Percentiles rank a stretch among this genome's conserved stretches.
Conservation (phyloP, 2,797 vertebrate genomes). For the Lutjanus argentimaculatus region DNA sequence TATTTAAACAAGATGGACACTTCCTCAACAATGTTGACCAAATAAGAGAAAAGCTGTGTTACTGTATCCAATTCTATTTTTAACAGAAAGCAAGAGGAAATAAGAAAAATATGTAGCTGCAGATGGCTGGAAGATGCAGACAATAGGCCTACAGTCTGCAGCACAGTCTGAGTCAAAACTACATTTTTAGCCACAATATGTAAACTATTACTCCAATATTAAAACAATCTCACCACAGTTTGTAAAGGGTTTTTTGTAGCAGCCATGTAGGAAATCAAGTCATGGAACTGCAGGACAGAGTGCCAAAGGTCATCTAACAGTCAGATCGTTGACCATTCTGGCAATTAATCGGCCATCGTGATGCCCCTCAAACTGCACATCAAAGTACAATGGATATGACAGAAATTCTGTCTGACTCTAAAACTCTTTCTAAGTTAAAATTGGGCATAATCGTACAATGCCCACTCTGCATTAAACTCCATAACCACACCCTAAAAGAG, state of each 20-base stretch:
- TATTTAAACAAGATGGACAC: background rate
- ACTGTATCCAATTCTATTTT: background rate
- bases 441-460: no score
- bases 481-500: no score
- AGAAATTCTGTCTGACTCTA: background rate
- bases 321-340: no score
- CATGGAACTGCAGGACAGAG: background rate
- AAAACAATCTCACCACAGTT: background rate
- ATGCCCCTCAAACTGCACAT: background rate
- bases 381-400: background rate
- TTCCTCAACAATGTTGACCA: background rate
- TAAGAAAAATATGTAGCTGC: background rate
- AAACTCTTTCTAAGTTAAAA: background rate
- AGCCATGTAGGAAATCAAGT: background rate
- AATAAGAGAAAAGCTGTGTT: background rate
- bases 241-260: background rate
- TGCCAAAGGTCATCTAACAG: background rate
- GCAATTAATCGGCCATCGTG: background rate
- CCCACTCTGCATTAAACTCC: no score
- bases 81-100: background rate
- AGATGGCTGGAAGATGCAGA: constrained; percentile 1
- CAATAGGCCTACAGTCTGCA: background rate
- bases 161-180: background rate
- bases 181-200: background rate
- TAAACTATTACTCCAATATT: background rate